Evolutionary conservation across 2,888 invertebrate species (phyloP).

Genomic region (Protophormia terraenovae): DNA sequence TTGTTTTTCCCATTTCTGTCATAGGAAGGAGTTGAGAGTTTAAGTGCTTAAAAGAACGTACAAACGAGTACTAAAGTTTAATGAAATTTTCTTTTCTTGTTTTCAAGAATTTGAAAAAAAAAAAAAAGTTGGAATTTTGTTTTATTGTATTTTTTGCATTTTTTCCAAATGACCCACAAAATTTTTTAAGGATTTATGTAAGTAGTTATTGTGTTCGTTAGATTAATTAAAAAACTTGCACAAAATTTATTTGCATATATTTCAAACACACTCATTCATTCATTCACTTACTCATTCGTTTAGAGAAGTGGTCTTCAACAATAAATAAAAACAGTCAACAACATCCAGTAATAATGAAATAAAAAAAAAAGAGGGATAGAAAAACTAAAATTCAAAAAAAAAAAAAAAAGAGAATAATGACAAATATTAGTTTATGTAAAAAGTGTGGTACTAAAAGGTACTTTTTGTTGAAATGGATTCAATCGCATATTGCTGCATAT

Average conservation of each 20-base stretch:
- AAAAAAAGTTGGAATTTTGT: conserved; percentile 10
- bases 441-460: neutral
- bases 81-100: conserved; percentile 29
- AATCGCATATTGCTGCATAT: too few relatives aligned
- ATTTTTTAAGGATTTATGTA: conserved; percentile 60
- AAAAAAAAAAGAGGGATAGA: neutral
- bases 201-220: conserved; percentile 59
- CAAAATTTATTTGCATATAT: conserved; percentile 62
- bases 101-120: neutral
- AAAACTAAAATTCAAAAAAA: neutral
- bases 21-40: conserved; percentile 4
- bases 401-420: conserved; percentile 15
- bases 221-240: conserved; percentile 67
- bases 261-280: conserved; percentile 42
- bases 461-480: too few relatives aligned
- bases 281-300: conserved; percentile 7
- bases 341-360: conserved; percentile 31
- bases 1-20: neutral
- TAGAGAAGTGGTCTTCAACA: conserved; percentile 29
- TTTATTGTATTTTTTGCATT: neutral
- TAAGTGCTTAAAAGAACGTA: conserved; percentile 40
- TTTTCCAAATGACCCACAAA: conserved; percentile 62
- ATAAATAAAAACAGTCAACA: conserved; percentile 43
- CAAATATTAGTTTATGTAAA: conserved; percentile 13
- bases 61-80: conserved; percentile 39